phyloP scores from a whole-genome alignment of 2,888 invertebrate species.

The Homarus gammarus region DNA sequence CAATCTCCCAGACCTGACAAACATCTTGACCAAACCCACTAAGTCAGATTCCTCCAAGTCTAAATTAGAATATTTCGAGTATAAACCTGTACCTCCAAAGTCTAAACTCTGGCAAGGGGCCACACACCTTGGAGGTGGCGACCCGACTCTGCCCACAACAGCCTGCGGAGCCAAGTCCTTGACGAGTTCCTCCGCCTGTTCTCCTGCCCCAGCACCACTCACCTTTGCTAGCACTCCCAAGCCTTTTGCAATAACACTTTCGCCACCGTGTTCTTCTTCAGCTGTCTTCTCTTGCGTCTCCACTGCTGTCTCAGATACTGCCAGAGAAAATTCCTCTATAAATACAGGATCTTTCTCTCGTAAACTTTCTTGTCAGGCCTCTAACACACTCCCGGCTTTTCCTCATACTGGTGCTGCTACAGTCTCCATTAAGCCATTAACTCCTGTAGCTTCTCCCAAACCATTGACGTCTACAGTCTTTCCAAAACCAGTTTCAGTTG shows the following conservation, averaged over 20 bases:
- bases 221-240: background rate
- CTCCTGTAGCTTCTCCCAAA: background rate
- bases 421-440: background rate
- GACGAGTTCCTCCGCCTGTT: background rate
- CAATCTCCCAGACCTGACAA: constrained; percentile 73
- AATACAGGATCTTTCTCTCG: background rate
- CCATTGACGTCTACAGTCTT: background rate
- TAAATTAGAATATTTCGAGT: constrained; percentile 53
- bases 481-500: constrained; percentile 15
- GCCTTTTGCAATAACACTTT: constrained; percentile 14
- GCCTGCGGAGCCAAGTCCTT: background rate
- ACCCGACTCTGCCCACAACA: background rate
- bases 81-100: constrained; percentile 43
- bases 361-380: background rate
- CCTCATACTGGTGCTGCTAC: background rate
- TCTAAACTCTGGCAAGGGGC: constrained; percentile 35
- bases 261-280: constrained; percentile 22
- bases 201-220: background rate
- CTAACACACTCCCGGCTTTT: background rate
- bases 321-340: background rate
- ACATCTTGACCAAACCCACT: constrained; percentile 72
- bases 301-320: background rate
- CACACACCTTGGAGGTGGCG: constrained; percentile 16
- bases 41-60: constrained; percentile 63
- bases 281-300: background rate